phyloP scores from a whole-genome alignment of 2,113 vertebrate species.

The Himantopus leucocephalus region DNA sequence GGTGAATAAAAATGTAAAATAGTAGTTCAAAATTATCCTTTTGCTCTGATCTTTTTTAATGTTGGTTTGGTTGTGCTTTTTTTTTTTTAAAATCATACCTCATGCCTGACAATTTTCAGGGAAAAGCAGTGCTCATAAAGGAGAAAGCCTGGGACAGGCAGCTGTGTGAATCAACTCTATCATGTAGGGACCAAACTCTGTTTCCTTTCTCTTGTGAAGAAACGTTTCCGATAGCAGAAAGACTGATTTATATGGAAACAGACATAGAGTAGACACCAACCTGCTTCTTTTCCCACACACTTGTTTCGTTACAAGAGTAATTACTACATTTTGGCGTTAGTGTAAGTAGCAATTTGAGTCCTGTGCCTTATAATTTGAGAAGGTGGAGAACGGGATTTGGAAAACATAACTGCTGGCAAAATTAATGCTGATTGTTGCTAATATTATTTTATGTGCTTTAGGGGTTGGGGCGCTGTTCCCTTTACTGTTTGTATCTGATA shows the following conservation, averaged over 20 bases:
- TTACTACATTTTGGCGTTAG: background rate
- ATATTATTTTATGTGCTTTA: background rate
- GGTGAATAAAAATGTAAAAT: background rate
- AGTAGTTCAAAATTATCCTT: background rate
- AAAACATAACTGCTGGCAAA: background rate
- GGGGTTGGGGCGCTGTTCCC: background rate
- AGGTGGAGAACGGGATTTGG: slow-evolving; percentile 1
- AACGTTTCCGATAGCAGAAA: background rate
- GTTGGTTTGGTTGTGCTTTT: background rate
- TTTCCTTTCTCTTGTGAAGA: background rate
- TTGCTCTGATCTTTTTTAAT: background rate
- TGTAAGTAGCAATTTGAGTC: slow-evolving; percentile 4
- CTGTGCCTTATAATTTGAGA: background rate
- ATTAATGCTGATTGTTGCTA: background rate
- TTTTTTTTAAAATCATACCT: background rate
- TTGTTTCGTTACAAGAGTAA: background rate
- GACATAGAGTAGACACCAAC: background rate
- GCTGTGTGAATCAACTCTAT: background rate
- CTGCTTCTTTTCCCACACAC: background rate
- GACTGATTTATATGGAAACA: background rate
- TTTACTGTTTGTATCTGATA: background rate
- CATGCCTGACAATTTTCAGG: background rate
- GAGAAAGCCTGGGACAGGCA: background rate
- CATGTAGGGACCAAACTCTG: background rate
- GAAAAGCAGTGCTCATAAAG: background rate